phyloP scores from a whole-genome alignment of 1,140 invertebrate species.

The Antheraea mylitta region DNA sequence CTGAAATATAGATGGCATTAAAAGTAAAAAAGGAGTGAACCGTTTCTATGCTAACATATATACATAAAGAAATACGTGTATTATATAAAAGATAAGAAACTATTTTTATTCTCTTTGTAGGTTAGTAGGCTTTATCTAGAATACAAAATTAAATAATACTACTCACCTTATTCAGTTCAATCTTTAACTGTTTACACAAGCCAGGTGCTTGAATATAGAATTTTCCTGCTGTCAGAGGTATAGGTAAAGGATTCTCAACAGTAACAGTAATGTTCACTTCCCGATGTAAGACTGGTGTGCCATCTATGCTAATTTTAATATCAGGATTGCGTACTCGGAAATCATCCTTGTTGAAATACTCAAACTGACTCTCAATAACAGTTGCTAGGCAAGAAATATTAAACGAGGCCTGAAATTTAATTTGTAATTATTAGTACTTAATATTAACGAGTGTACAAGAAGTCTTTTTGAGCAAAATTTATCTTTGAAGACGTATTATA shows the following conservation, averaged over 20 bases:
- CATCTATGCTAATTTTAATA: slow-evolving; percentile 86
- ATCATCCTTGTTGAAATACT: slow-evolving; percentile 94
- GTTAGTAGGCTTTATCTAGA: too few relatives aligned
- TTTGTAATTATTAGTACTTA: not conserved
- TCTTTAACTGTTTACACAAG: slow-evolving; percentile 84
- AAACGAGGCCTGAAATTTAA: slow-evolving; percentile 84
- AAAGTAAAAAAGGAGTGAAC: too few relatives aligned
- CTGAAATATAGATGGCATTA: too few relatives aligned
- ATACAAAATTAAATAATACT: too few relatives aligned
- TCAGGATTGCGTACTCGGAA: slow-evolving; percentile 94
- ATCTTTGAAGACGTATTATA: not conserved
- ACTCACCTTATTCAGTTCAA: slow-evolving; percentile 83
- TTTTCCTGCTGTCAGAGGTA: slow-evolving; percentile 85
- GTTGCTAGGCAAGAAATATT: slow-evolving; percentile 90
- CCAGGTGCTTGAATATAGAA: slow-evolving; percentile 91
- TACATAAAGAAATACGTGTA: too few relatives aligned
- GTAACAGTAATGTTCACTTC: slow-evolving; percentile 83
- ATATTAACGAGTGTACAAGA: too few relatives aligned
- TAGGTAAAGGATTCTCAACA: slow-evolving; percentile 90
- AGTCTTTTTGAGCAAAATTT: not conserved
- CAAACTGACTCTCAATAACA: slow-evolving; percentile 90
- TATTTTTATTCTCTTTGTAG: too few relatives aligned
- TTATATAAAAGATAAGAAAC: too few relatives aligned
- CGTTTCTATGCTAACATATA: too few relatives aligned
- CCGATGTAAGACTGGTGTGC: slow-evolving; percentile 82